Percentiles rank a stretch among this genome's conserved stretches.
These are phyloP conservation scores for Choloepus didactylus DNA, from an alignment of 2,797 vertebrate species.

Conservation along the genomic window DNA sequence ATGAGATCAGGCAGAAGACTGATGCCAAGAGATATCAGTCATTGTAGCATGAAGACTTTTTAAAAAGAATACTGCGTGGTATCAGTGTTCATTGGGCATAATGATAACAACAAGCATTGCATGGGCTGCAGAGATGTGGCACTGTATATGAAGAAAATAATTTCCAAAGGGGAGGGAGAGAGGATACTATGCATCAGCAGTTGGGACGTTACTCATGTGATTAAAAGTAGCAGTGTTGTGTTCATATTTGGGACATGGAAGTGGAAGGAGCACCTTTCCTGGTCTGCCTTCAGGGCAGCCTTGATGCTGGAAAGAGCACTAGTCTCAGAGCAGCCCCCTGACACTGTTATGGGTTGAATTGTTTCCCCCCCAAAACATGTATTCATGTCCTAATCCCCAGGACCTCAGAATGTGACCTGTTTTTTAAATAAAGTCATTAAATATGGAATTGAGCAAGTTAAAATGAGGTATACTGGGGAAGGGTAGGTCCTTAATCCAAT, in stretches of 20 bases:
- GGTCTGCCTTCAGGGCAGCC: neutral
- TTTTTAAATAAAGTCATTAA: too few relatives aligned
- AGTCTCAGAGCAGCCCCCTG: neutral
- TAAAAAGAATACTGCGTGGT: neutral
- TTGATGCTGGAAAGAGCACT: neutral
- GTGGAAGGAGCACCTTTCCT: neutral
- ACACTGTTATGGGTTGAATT: too few relatives aligned
- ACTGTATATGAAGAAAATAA: neutral
- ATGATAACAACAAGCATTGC: neutral
- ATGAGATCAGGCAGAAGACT: conserved; percentile 54
- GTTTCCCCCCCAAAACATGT: too few relatives aligned
- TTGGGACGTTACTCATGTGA: neutral
- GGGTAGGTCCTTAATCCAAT: too few relatives aligned
- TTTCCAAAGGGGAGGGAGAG: neutral
- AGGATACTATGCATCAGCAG: neutral
- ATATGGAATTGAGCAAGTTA: too few relatives aligned
- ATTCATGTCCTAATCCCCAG: too few relatives aligned
- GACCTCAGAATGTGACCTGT: too few relatives aligned
- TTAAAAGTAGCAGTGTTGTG: neutral
- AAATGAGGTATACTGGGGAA: too few relatives aligned
- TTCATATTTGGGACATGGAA: neutral
- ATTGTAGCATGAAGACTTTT: neutral
- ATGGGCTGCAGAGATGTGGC: neutral
- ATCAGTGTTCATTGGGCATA: neutral
- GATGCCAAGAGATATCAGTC: conserved; percentile 59